Evolutionary conservation across 2,888 invertebrate species (phyloP).

Genomic region (Calameuta filiformis): DNA sequence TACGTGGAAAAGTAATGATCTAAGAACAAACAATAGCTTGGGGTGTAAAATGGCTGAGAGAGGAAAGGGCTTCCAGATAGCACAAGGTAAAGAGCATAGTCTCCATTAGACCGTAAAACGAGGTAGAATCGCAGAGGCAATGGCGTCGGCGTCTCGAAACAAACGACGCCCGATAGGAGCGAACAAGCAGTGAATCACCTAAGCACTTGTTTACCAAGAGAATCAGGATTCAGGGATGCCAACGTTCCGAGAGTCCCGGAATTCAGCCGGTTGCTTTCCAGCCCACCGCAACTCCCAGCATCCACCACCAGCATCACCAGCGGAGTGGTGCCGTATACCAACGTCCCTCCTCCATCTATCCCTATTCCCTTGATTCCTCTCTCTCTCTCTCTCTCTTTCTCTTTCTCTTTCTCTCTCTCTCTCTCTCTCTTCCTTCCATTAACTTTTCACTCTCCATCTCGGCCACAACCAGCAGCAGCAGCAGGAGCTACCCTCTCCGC

Average conservation of each 20-base stretch:
- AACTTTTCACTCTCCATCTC: conserved; percentile 17
- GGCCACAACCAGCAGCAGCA: neutral
- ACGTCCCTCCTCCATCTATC: neutral
- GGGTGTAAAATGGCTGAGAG: neutral
- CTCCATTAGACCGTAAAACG: conserved; percentile 61
- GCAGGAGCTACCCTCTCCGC: conserved; percentile 8
- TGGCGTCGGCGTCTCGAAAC: conserved; percentile 59
- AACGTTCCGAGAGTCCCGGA: conserved; percentile 49
- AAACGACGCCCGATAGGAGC: conserved; percentile 62
- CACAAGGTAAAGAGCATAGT: neutral
- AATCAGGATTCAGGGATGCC: conserved; percentile 62
- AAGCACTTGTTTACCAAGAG: conserved; percentile 64
- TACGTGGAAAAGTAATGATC: neutral
- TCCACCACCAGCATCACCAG: neutral
- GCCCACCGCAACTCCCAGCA: conserved; percentile 2
- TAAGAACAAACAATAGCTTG: neutral
- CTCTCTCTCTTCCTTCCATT: neutral
- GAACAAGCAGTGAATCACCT: conserved; percentile 65
- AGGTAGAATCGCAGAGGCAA: conserved; percentile 55
- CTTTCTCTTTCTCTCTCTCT: conserved; percentile 17
- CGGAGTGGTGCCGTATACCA: neutral
- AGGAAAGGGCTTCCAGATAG: neutral
- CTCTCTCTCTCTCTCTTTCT: conserved; percentile 21
- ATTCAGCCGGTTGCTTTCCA: conserved; percentile 35
- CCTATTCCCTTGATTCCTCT: conserved; percentile 8